Conservation (phyloP, 2,888 invertebrate genomes). For the Ochlodes sylvanus region DNA sequence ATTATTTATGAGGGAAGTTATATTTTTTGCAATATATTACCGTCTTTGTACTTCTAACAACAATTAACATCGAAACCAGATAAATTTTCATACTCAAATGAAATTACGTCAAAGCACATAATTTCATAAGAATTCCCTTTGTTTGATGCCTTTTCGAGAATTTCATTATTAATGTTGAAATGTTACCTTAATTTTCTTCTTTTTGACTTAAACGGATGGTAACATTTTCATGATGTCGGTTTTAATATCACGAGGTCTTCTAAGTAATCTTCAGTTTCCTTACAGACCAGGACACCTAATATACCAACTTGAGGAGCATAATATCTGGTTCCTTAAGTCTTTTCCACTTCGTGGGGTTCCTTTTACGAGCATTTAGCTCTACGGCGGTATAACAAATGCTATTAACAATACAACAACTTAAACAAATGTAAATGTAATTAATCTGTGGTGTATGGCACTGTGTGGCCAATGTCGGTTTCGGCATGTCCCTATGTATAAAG, state of each 20-base stretch:
- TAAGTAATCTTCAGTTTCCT: too few species aligned
- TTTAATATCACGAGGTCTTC: neutral
- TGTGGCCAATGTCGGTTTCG: too few species aligned
- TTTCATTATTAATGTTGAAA: neutral
- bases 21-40: slow-evolving; percentile 1
- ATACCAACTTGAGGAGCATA: neutral
- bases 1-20: neutral
- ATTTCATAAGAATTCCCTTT: neutral
- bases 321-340: neutral
- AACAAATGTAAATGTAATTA: neutral
- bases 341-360: neutral
- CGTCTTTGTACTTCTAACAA: slow-evolving; percentile 2
- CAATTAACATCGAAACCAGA: slow-evolving; percentile 4
- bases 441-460: too few species aligned
- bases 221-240: neutral
- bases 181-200: neutral
- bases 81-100: neutral
- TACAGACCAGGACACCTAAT: neutral
- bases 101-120: neutral
- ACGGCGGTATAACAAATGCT: neutral
- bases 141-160: neutral
- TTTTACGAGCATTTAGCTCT: neutral
- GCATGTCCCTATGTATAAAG: too few species aligned
- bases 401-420: too few species aligned
- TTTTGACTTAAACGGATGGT: neutral